Base-by-base conservation (phyloP, 2,113 vertebrate genomes). In the Origma solitaria region DNA sequence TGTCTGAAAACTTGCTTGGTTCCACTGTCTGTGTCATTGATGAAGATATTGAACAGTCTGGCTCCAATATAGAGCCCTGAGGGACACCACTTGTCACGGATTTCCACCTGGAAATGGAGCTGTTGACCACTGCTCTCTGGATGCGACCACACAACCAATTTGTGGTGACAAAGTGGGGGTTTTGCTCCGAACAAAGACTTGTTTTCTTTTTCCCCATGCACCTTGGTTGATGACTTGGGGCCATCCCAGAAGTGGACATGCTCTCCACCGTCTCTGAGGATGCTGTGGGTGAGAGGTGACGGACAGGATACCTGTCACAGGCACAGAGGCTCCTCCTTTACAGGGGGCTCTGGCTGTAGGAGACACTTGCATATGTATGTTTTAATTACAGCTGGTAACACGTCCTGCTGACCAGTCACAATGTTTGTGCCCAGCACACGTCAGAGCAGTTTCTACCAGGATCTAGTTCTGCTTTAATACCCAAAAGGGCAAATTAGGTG, bases 41-140 rank as follows among this genome's bases (percentile, higher is more conserved):
- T 69, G 45, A 72, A 61, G 40, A 33, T 20, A 12, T 6, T 24
- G 18, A 68, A 35, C 11, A 25, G 11, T 4, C 18, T 66, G 40
- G 47, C 40, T 47, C 40, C 28, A 45, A 1, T 35, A 56, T 0
- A 0, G 33, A 51, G 4, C 11, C 15, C 13, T 22, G 42, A 40
- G 49, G 64, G 47, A 62, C 22, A 25, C 15, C 0, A 3, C 15
- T 61, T 72, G 5, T 61, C 53, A 35, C 33, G 0, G 0, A 3
- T 62, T 31, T 73, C 14, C 49, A 37, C 19, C 47, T 73, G 54
- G 53, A 78, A 50, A 56, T 16, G 1, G 33, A 45, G 17, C 31
- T 25, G 5, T 35, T 61, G 24, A 24, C 33, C 65, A 19, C 24
- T 7, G 14, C 11, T 8, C 2, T 45, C 65, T 40, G 37, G 15